Conservation (phyloP, 2,113 vertebrate species). For the Probosciger aterrimus region DNA sequence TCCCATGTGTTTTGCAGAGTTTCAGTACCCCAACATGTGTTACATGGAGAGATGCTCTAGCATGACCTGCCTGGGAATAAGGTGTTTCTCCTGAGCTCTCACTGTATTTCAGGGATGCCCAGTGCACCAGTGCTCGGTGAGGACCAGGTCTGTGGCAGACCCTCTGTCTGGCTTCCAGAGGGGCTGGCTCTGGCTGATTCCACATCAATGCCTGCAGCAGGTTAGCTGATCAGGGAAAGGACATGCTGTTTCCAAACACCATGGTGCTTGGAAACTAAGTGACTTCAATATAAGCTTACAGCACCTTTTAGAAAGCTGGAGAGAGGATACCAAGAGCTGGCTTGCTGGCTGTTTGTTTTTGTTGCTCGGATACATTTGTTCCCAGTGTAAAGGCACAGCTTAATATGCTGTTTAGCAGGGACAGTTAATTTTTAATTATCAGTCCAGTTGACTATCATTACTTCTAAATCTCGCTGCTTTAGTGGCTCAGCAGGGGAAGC, state of each 20-base stretch:
- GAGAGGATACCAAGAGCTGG: not conserved
- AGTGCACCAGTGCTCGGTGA: accelerated
- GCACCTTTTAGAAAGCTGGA: not conserved
- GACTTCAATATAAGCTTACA: not conserved
- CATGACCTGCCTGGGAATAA: not conserved
- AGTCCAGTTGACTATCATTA: not conserved
- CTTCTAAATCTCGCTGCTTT: not conserved
- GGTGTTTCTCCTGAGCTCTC: not conserved
- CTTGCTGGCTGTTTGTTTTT: conserved; percentile 2
- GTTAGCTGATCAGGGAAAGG: not conserved
- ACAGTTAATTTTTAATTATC: not conserved
- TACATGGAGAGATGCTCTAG: not conserved
- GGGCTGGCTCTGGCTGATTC: not conserved
- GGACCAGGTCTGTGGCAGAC: accelerated
- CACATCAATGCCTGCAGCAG: not conserved
- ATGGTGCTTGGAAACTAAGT: not conserved
- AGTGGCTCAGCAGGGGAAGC: not conserved
- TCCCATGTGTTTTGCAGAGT: not conserved
- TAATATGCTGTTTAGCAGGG: not conserved
- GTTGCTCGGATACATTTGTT: conserved; percentile 2
- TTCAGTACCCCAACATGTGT: not conserved
- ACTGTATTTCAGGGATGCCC: not conserved
- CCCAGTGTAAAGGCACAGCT: not conserved
- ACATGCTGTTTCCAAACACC: not conserved
- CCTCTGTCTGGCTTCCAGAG: accelerated